Percentiles rank a stretch among this genome's conserved stretches.
Conservation (phyloP, 2,113 vertebrate species). For the Psephotus haematonotus region DNA sequence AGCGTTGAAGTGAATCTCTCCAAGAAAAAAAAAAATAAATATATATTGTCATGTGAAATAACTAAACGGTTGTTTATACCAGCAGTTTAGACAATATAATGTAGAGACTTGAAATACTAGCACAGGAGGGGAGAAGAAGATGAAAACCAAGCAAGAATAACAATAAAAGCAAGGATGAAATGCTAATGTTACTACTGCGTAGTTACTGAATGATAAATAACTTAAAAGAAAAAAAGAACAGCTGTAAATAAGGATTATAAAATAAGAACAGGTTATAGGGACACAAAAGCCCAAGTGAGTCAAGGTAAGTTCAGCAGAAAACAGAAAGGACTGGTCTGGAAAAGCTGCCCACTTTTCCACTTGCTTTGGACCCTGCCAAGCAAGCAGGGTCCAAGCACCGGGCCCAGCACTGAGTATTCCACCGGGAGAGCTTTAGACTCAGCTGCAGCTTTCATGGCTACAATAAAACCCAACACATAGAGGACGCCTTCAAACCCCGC, state of each 20-base stretch:
- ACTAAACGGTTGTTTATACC: neutral
- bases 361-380: neutral
- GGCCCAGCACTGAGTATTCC: neutral
- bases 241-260: neutral
- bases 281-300: neutral
- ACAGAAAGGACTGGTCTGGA: rapidly evolving
- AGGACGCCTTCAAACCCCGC: neutral
- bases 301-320: neutral
- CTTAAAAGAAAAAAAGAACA: neutral
- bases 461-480: neutral
- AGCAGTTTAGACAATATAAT: neutral
- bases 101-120: neutral
- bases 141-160: rapidly evolving
- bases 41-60: neutral
- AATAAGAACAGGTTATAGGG: neutral
- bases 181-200: neutral
- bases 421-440: neutral
- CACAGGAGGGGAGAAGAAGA: rapidly evolving
- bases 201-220: neutral
- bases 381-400: rapidly evolving
- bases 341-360: too few relatives aligned
- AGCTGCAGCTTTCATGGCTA: neutral
- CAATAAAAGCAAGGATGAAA: neutral
- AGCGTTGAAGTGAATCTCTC: neutral
- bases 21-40: neutral